Conservation (phyloP, 2,113 vertebrate genomes). For the Grammomys dolichurus region DNA sequence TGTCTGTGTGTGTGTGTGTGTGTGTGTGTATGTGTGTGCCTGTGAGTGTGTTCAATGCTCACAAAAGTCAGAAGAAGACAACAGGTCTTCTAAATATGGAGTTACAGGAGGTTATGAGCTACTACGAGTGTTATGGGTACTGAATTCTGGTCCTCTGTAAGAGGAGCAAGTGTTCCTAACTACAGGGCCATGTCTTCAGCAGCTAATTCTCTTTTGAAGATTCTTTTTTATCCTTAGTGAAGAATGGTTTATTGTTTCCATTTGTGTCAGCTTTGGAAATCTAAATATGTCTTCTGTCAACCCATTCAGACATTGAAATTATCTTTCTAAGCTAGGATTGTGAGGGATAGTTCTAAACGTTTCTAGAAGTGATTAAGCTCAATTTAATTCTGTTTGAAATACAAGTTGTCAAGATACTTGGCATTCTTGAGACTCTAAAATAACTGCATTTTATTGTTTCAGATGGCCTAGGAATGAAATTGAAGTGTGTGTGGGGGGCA, state of each 20-base stretch:
- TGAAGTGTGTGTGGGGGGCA: neutral
- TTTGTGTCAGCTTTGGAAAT: neutral
- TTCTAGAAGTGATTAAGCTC: neutral
- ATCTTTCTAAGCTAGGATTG: neutral
- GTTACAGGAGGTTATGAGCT: no score
- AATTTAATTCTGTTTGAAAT: constrained; percentile 31
- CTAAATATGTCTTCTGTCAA: neutral
- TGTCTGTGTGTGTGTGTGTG: neutral
- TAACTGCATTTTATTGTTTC: neutral
- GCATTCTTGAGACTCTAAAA: neutral
- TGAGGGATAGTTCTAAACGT: neutral
- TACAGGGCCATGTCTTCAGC: neutral
- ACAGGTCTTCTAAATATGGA: neutral
- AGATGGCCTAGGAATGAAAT: neutral
- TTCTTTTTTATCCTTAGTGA: neutral
- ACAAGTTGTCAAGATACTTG: neutral
- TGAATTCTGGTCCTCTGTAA: neutral
- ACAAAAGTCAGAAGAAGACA: neutral
- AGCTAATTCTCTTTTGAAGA: neutral
- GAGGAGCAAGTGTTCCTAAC: neutral
- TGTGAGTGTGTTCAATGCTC: neutral
- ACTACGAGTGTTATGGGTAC: neutral
- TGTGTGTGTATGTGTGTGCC: neutral
- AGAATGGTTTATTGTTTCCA: neutral
- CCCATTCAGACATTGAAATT: neutral